phyloP scores from a whole-genome alignment of 2,113 vertebrate species.

The Ammodytes dubius region DNA sequence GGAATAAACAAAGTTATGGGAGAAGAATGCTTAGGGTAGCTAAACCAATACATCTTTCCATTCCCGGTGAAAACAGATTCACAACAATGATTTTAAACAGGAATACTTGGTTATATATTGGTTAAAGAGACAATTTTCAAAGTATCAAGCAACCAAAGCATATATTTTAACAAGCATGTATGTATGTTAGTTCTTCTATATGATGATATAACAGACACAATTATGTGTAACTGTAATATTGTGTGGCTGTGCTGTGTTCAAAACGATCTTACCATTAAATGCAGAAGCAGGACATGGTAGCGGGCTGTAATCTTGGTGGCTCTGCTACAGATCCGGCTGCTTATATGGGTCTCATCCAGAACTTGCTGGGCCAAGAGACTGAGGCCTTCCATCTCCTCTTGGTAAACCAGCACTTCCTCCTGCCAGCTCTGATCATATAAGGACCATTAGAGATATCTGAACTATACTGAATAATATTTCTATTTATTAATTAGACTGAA shows the following conservation, averaged over 20 bases:
- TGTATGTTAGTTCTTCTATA: background rate
- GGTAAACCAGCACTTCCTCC: conserved; percentile 90
- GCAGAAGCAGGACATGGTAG: conserved; percentile 93
- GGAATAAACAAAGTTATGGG: background rate
- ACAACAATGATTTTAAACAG: background rate
- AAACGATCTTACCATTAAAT: conserved; percentile 78
- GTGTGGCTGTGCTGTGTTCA: background rate
- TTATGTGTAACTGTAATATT: background rate
- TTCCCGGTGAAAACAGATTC: background rate
- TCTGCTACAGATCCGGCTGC: conserved; percentile 89
- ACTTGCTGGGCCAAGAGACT: conserved; percentile 93
- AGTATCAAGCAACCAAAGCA: background rate
- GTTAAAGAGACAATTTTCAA: background rate
- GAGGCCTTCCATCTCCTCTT: conserved; percentile 94
- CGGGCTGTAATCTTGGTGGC: conserved; percentile 92
- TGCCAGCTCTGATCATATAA: conserved; percentile 89
- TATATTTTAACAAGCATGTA: background rate
- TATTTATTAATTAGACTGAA: background rate
- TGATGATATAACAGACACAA: background rate
- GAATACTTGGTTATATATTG: background rate
- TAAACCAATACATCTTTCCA: background rate
- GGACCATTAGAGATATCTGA: background rate
- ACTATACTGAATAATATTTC: background rate
- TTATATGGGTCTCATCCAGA: conserved; percentile 90
- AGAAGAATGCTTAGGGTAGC: background rate